Conservation (phyloP, 2,797 vertebrate genomes). For the Cynodonichthys magdalenae region DNA sequence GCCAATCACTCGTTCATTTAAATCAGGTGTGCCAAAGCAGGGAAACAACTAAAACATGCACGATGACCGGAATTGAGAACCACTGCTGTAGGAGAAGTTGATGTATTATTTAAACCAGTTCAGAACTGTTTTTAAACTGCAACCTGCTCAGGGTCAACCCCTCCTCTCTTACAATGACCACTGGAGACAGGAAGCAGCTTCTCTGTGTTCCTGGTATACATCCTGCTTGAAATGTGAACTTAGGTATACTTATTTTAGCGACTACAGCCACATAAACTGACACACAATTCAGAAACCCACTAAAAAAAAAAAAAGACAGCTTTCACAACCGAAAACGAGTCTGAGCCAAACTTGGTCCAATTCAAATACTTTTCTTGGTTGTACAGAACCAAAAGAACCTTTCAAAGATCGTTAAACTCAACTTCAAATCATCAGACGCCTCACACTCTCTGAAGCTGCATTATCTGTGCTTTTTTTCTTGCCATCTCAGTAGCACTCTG, state of each 20-base stretch:
- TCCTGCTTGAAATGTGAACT: no score
- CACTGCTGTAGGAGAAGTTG: no score
- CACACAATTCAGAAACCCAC: not conserved
- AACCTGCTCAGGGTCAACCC: no score
- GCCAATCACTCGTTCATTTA: no score
- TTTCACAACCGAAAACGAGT: not conserved
- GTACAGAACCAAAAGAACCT: not conserved
- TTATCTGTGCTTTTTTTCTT: slow-evolving; percentile 11
- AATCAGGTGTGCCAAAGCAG: no score
- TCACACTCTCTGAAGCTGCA: not conserved
- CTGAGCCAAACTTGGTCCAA: not conserved
- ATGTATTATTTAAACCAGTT: no score
- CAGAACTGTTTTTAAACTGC: no score
- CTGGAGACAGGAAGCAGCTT: not conserved
- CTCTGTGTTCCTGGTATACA: no score
- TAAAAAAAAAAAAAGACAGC: not conserved
- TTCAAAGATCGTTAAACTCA: not conserved
- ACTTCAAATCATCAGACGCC: not conserved
- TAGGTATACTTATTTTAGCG: no score
- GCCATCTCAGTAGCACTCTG: slow-evolving; percentile 30
- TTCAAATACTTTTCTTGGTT: not conserved
- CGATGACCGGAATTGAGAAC: no score
- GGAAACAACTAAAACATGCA: no score
- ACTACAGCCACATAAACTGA: not conserved
- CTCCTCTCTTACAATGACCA: no score